phyloP scores from a whole-genome alignment of 2,888 invertebrate species.

The Heliconius ethilla region DNA sequence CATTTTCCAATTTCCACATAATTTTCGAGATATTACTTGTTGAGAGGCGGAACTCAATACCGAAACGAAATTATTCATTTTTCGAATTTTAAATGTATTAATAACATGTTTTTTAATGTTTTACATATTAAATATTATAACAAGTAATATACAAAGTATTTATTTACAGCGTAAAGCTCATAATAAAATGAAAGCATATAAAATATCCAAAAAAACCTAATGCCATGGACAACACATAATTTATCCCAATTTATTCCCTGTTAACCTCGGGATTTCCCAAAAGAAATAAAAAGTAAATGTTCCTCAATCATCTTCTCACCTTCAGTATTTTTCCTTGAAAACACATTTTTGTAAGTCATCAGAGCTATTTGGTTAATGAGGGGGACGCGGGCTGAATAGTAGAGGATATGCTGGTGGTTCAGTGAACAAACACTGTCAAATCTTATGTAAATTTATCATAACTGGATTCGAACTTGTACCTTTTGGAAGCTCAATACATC shows the following conservation, averaged over 20 bases:
- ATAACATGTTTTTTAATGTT: too few relatives aligned
- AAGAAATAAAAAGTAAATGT: background rate
- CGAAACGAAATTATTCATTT: too few relatives aligned
- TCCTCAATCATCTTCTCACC: background rate
- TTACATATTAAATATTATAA: too few relatives aligned
- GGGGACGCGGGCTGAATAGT: background rate
- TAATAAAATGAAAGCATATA: background rate
- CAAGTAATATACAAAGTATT: too few relatives aligned
- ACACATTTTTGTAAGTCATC: slow-evolving; percentile 13
- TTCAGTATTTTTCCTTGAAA: slow-evolving; percentile 1
- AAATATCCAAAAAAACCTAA: too few relatives aligned
- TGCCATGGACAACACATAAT: background rate
- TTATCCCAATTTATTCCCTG: background rate
- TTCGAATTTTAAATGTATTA: too few relatives aligned
- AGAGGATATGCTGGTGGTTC: background rate
- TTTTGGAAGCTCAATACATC: too few relatives aligned
- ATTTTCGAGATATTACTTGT: too few relatives aligned
- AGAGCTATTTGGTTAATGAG: slow-evolving; percentile 7
- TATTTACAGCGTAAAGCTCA: background rate
- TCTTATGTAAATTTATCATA: background rate
- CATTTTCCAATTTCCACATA: too few relatives aligned
- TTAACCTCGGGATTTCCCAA: background rate
- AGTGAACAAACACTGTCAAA: background rate
- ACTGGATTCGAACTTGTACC: background rate
- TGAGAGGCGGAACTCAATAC: too few relatives aligned